Evolutionary conservation across 2,113 vertebrate genomes (phyloP), one percentile per base, ranked within the genome.

Genomic region (Blennius ocellaris): DNA sequence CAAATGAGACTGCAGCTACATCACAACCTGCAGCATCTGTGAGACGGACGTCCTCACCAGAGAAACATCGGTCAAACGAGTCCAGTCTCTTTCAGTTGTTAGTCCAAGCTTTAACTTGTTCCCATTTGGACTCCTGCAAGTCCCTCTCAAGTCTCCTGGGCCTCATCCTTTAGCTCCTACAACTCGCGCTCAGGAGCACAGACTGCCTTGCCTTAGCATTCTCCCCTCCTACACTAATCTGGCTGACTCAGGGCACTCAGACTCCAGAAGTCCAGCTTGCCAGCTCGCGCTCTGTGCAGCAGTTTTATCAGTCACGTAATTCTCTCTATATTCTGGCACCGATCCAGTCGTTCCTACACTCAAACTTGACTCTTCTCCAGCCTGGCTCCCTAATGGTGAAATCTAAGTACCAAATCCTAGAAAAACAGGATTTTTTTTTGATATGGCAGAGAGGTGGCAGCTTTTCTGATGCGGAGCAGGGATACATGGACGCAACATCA

Each of bases 91-190:
- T 71, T 76, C 71, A 40, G 64, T 62, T 73, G 50, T 51, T 50
- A 9, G 66, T 65, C 80, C 74, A 69, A 65, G 75, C 38, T 51
- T 44, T 83, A 76, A 85, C 79, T 59, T 81, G 44, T 58, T 60
- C 65, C 78, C 72, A 80, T 80, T 65, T 85, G 82, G 78, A 67
- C 45, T 38, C 52, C 61, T 59, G 57, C 53, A 12, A 68, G 68
- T 47, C 65, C 73, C 49, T 76, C 49, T 30, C 52, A 14, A 11
- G 7, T 71, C 47, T 59, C 47, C 52, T 9, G 15, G 53, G 65
- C 70, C 58, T 48, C 7, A 69, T 54, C 65, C 57, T 72, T 84
- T 59, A 84, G 41, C 73, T 65, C 53, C 17, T 12, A 52, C 55
- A 80, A 16, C 72, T 73, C 55, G 15, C 48, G 47, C 58, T 5